phyloP scores from a whole-genome alignment of 2,888 invertebrate species.

The Erebia aethiops region DNA sequence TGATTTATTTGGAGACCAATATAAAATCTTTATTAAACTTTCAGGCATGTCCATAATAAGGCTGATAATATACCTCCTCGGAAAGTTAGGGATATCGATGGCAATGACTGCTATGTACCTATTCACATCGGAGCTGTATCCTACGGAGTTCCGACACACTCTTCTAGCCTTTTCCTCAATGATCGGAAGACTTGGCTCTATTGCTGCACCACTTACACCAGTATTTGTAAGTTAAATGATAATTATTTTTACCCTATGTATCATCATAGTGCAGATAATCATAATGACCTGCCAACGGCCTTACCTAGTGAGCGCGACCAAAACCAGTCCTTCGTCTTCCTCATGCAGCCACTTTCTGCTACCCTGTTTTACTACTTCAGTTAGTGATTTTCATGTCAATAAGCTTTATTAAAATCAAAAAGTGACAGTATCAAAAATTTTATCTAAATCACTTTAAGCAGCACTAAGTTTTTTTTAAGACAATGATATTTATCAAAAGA shows the following conservation, averaged over 20 bases:
- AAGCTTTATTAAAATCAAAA: no score
- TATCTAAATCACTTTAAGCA: not conserved
- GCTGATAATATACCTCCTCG: slow-evolving; percentile 74
- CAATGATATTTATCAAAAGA: not conserved
- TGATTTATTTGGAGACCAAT: no score
- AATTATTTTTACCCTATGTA: no score
- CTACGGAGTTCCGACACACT: slow-evolving; percentile 84
- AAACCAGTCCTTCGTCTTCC: no score
- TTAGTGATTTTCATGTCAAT: no score
- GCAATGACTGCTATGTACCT: slow-evolving; percentile 80
- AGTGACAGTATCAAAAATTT: no score
- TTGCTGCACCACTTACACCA: slow-evolving; percentile 84
- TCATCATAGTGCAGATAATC: no score
- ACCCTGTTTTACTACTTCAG: no score
- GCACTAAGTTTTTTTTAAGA: no score
- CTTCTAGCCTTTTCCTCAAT: slow-evolving; percentile 84
- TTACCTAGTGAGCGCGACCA: no score
- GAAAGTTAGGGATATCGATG: slow-evolving; percentile 82
- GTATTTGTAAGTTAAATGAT: slow-evolving; percentile 67
- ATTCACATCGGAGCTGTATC: slow-evolving; percentile 85
- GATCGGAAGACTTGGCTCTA: slow-evolving; percentile 85
- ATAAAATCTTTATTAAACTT: slow-evolving; percentile 44
- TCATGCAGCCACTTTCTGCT: no score
- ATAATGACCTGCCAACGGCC: no score
- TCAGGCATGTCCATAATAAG: slow-evolving; percentile 61